Conservation (phyloP, 2,113 vertebrate species). For the Archocentrus centrarchus region DNA sequence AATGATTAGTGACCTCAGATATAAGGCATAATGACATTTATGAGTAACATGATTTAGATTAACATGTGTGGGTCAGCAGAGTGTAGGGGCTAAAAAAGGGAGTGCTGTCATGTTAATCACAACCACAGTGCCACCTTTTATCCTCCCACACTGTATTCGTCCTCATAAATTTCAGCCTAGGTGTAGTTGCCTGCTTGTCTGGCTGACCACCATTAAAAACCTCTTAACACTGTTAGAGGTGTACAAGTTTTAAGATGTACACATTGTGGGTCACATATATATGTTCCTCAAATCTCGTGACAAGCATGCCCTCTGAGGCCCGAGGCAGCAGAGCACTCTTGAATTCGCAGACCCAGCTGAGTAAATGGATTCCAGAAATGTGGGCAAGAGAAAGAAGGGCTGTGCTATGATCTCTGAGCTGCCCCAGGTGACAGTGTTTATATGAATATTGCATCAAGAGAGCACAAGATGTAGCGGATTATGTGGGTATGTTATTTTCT, state of each 20-base stretch:
- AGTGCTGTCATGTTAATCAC: slow-evolving; percentile 54
- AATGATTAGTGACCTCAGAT: slow-evolving; percentile 60
- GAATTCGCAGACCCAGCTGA: slow-evolving; percentile 69
- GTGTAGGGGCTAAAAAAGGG: slow-evolving; percentile 9
- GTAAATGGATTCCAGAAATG: slow-evolving; percentile 80
- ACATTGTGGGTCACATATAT: slow-evolving; percentile 33
- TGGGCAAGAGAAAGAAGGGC: slow-evolving; percentile 66
- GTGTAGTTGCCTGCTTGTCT: slow-evolving; percentile 43
- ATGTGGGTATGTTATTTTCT: slow-evolving; percentile 25
- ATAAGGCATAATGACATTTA: slow-evolving; percentile 71
- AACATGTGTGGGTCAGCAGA: slow-evolving; percentile 58
- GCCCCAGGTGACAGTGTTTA: slow-evolving; percentile 72
- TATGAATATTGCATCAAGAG: slow-evolving; percentile 61
- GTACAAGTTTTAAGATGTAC: slow-evolving; percentile 44
- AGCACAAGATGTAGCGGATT: slow-evolving; percentile 44
- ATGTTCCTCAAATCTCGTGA: slow-evolving; percentile 71
- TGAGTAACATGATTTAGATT: slow-evolving; percentile 75
- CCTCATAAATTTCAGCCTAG: slow-evolving; percentile 8
- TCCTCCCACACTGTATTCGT: slow-evolving; percentile 43
- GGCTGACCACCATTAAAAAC: slow-evolving; percentile 57
- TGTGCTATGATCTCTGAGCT: slow-evolving; percentile 58
- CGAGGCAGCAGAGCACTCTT: slow-evolving; percentile 61
- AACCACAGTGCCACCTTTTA: slow-evolving; percentile 57
- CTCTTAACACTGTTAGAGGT: slow-evolving; percentile 39
- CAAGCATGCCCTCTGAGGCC: slow-evolving; percentile 68